These are phyloP conservation scores for Celastrina argiolus DNA, from an alignment of 2,888 invertebrate species.

Conservation along the genomic window DNA sequence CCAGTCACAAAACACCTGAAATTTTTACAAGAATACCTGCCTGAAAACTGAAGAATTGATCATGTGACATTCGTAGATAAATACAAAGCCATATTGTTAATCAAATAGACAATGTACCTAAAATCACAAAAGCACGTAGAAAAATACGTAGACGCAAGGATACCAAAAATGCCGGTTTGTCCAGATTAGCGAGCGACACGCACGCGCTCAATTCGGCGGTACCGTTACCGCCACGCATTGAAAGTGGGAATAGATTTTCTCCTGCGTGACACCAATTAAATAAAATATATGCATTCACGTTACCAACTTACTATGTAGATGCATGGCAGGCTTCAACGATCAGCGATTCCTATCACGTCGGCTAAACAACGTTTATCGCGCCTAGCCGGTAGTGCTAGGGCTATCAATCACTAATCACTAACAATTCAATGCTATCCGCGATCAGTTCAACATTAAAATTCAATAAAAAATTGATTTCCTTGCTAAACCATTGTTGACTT, in stretches of 20 bases:
- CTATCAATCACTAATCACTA: conserved; percentile 4
- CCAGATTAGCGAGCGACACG: conserved; percentile 27
- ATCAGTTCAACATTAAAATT: not conserved
- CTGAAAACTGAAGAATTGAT: not conserved
- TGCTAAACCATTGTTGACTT: not conserved
- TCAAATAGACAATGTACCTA: not conserved
- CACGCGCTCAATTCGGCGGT: conserved; percentile 36
- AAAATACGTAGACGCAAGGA: not conserved
- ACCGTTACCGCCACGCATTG: conserved; percentile 38
- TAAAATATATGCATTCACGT: conserved; percentile 23
- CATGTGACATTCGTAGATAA: too few species aligned
- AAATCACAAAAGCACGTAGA: not conserved
- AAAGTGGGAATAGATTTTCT: conserved; percentile 38
- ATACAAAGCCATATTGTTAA: not conserved
- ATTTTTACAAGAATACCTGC: not conserved
- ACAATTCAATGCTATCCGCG: not conserved
- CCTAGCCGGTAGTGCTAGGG: not conserved
- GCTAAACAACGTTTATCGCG: not conserved
- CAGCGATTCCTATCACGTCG: conserved; percentile 3
- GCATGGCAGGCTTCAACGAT: not conserved
- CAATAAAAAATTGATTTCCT: not conserved
- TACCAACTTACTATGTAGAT: conserved; percentile 1
- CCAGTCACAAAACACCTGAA: too few species aligned
- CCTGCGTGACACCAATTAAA: conserved; percentile 30
- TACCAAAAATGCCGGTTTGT: conserved; percentile 25